Evolutionary conservation across 2,888 invertebrate species (phyloP), one percentile per base, ranked within the genome.

Genomic region (Drosophila paracracens): DNA sequence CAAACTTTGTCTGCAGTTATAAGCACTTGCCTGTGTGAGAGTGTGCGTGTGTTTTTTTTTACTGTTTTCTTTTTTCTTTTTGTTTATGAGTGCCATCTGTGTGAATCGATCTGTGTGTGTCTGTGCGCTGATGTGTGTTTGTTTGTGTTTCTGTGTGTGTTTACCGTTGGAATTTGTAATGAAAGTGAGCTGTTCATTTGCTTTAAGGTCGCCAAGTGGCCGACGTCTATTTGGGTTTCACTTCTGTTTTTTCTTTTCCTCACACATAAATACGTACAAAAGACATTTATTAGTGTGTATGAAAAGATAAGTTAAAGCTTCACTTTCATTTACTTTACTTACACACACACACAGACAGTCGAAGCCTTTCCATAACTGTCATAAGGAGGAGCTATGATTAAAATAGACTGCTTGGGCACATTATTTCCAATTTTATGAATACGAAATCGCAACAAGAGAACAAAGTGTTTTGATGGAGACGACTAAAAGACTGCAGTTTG

Each of bases 111-210:
- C 64, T 72, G 69, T 78, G 69, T 78, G 64, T 70, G 69, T 76
- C 66, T 70, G 77, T 74, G 48, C 57, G 58, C 33, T n/a, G 27
- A 31, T 21, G 60, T 31, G 18, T 40, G 66, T 60, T 54, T 76
- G 54, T 70, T 56, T 62, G 50, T 76, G 66, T 74, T 48, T 69
- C 66, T 79, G 63, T 79, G 70, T 76, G 72, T 89, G 89, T 82
- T 87, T 87, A 76, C 79, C 77, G 79, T 87, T 73, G 77, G 84
- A 82, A 88, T 90, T 87, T 77, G 89, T 87, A 85, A 89, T 84
- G 88, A 91, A 82, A 82, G 81, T 79, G 81, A 87, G 90, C 82
- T 90, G 87, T 90, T 87, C 89, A 90, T 86, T 88, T 90, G 81
- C 88, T 85, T 88, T 89, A 78, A 75, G 88, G 88, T 84, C 89